Evolutionary conservation across 1,140 invertebrate genomes (phyloP), one percentile per base, ranked within the genome.

Genomic region (Piezodorus guildinii): DNA sequence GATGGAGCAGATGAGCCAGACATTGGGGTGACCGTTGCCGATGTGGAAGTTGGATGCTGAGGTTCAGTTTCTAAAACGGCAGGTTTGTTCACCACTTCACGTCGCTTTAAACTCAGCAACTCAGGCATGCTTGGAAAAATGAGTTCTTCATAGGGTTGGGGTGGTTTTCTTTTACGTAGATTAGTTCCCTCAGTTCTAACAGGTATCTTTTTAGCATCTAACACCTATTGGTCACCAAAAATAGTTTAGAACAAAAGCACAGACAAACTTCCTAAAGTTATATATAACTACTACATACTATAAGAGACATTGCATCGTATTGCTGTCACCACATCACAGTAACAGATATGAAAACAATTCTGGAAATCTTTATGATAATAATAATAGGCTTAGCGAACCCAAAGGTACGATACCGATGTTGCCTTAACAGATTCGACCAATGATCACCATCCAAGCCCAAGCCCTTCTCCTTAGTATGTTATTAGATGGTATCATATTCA

Each of bases 141-240:
- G 10, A 66, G 44, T 21, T 66, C 65, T 62, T 66, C 46, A 62
- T 62, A 66, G 10, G 65, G 65, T 15, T 56, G 60, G 10, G 45
- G 14, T 17, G 21, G 12, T 58, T 63, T 63, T 46, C 52, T 56
- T 23, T 63, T 63, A 8, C 15, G 16, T 19, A 17, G 6, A 17
- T n/a, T 39, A 27, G 27, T 17, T 34, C 34, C 51, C n/a, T 44
- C 21, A 15, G 39, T 30, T 51, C 54, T 63, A 3, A 43, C 15
- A n/a, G 45, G 62, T n/a, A 63, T 45, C 27, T 39, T 63, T 23
- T 62, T 62, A 15, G 60, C 60, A 30, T 62, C 60, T 12, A 62
- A 21, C 15, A 62, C 60, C 60, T 62, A 46, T 17, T 46, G 3
- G n/a, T n/a, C n/a, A 59, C 12, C 9, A 43, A 60, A 60, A 43